Conservation (phyloP, 2,888 invertebrate species). For the Chaetogeoica ovagalla region DNA sequence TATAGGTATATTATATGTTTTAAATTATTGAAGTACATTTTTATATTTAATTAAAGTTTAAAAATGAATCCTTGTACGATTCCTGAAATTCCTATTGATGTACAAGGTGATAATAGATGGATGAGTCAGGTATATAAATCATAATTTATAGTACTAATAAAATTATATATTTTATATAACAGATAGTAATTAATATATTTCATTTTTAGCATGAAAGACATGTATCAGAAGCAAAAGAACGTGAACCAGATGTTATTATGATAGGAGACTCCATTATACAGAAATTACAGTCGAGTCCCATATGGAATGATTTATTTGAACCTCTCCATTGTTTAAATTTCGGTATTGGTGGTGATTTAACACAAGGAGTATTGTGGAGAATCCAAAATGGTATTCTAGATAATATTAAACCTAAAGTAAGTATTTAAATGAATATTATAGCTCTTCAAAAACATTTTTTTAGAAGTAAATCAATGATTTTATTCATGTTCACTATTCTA, state of each 20-base stretch:
- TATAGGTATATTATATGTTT: background rate
- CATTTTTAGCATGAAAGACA: slow-evolving; percentile 79
- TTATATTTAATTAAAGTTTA: background rate
- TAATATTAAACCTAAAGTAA: slow-evolving; percentile 82
- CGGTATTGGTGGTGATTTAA: slow-evolving; percentile 84
- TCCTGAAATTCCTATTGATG: slow-evolving; percentile 73
- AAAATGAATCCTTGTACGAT: slow-evolving; percentile 54
- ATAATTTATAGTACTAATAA: slow-evolving; percentile 7
- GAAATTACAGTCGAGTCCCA: slow-evolving; percentile 79
- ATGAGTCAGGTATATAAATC: slow-evolving; percentile 68
- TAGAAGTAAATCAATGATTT: background rate
- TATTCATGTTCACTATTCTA: slow-evolving; percentile 25
- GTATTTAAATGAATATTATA: background rate
- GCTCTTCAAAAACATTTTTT: background rate
- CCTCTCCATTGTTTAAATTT: slow-evolving; percentile 89
- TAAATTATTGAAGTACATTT: background rate
- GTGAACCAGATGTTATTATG: slow-evolving; percentile 89
- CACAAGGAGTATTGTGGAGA: slow-evolving; percentile 87
- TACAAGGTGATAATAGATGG: slow-evolving; percentile 85
- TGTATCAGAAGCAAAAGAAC: slow-evolving; percentile 79
- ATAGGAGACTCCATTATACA: slow-evolving; percentile 86
- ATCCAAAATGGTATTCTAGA: slow-evolving; percentile 86
- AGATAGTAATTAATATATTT: background rate
- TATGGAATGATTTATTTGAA: slow-evolving; percentile 88
- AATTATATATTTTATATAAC: background rate